Evolutionary conservation across 1,140 invertebrate species (phyloP).

Genomic region (Meteorus sp.): DNA sequence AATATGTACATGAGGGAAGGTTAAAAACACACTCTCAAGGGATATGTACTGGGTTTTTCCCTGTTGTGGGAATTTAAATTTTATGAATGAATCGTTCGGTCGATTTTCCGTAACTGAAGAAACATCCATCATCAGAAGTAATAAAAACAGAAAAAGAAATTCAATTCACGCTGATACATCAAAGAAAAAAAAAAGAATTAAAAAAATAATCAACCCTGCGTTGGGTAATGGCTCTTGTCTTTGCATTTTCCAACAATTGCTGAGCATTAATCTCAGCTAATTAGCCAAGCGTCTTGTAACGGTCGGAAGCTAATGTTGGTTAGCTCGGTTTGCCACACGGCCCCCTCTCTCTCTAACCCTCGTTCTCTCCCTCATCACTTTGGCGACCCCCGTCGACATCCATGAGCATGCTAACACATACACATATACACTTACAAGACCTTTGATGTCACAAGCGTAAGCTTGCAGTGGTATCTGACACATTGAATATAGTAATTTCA

Average conservation of each 20-base stretch:
- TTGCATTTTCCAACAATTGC: slow-evolving; percentile 47
- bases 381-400: too few relatives aligned
- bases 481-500: not conserved
- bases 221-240: not conserved
- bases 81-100: too few relatives aligned
- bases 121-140: too few relatives aligned
- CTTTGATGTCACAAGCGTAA: slow-evolving; percentile 45
- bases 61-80: too few relatives aligned
- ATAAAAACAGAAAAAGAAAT: not conserved
- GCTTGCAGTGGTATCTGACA: slow-evolving; percentile 19
- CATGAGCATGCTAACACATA: too few relatives aligned
- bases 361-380: too few relatives aligned
- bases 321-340: not conserved
- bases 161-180: not conserved
- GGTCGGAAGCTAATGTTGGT: slow-evolving; percentile 21
- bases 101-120: too few relatives aligned
- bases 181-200: not conserved
- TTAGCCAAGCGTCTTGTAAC: slow-evolving; percentile 48
- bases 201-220: not conserved
- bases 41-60: too few relatives aligned
- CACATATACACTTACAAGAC: slow-evolving; percentile 30
- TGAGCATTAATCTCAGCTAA: slow-evolving; percentile 51
- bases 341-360: slow-evolving; percentile 15
- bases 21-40: too few relatives aligned
- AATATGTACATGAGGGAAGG: too few relatives aligned